Evolutionary conservation across 2,113 vertebrate genomes (phyloP).

Genomic region (Rhinopomastus cyanomelas): DNA sequence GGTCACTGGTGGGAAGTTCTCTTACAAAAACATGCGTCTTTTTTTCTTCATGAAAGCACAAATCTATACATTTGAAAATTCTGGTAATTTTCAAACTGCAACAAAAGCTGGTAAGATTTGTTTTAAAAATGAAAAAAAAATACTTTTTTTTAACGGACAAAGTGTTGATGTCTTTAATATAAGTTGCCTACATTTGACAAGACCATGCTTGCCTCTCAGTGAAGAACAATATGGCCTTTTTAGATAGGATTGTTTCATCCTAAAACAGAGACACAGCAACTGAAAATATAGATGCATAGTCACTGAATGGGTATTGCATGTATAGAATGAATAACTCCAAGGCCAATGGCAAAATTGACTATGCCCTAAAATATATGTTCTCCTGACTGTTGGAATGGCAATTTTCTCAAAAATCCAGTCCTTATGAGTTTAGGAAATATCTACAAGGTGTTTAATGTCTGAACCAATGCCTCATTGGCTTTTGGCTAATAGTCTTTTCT

Average conservation of each 20-base stretch:
- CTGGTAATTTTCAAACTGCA: too few relatives aligned
- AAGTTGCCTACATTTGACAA: neutral
- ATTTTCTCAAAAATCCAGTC: neutral
- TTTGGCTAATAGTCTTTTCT: conserved; percentile 5
- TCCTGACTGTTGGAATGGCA: neutral
- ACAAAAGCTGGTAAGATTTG: neutral
- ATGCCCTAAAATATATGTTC: neutral
- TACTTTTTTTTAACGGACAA: neutral
- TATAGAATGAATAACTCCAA: neutral
- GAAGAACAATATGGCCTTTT: neutral
- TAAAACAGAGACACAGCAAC: neutral
- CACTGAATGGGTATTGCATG: neutral
- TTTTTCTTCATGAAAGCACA: too few relatives aligned
- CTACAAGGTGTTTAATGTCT: conserved; percentile 9
- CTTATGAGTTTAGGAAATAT: neutral
- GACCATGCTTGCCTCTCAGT: neutral
- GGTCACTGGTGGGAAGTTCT: too few relatives aligned
- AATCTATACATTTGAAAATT: too few relatives aligned
- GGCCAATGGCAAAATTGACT: neutral
- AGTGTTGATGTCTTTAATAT: neutral
- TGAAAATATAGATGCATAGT: neutral
- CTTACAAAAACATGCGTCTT: too few relatives aligned
- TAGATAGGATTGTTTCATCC: neutral
- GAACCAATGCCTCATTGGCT: conserved; percentile 30
- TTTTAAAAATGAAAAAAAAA: too few relatives aligned